Conservation (phyloP, 1,140 invertebrate genomes). For the Colletes gigas region DNA sequence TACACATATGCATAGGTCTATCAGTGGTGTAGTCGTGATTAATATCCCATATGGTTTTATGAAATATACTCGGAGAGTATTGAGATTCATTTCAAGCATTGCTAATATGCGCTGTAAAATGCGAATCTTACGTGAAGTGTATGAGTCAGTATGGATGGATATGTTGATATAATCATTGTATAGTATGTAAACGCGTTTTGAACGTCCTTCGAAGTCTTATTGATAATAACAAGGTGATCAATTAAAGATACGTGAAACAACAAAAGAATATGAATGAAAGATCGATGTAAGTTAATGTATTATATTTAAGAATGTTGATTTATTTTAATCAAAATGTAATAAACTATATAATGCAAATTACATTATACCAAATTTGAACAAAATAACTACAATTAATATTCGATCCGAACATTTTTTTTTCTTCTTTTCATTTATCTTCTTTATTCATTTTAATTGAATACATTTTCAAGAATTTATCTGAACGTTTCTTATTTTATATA, state of each 20-base stretch:
- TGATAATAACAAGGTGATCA: slow-evolving; percentile 26
- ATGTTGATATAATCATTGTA: slow-evolving; percentile 26
- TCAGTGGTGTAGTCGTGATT: slow-evolving; percentile 33
- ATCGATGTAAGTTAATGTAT: slow-evolving; percentile 64
- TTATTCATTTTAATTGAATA: neutral
- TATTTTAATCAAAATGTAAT: slow-evolving; percentile 67
- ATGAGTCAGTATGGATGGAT: slow-evolving; percentile 25
- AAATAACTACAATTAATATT: neutral
- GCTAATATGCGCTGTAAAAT: slow-evolving; percentile 15
- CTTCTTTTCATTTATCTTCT: neutral
- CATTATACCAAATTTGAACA: slow-evolving; percentile 14
- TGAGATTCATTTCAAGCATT: slow-evolving; percentile 36
- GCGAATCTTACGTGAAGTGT: slow-evolving; percentile 24
- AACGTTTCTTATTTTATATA: neutral
- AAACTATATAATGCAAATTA: slow-evolving; percentile 52
- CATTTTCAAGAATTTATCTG: neutral
- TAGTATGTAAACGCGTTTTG: slow-evolving; percentile 30
- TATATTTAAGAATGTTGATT: slow-evolving; percentile 65
- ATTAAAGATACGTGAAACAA: slow-evolving; percentile 23
- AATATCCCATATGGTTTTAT: slow-evolving; percentile 37
- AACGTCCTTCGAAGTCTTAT: slow-evolving; percentile 45
- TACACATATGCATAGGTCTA: slow-evolving; percentile 23
- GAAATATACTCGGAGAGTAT: slow-evolving; percentile 37
- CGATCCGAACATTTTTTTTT: neutral
- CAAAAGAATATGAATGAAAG: slow-evolving; percentile 19